Evolutionary conservation across 2,888 invertebrate species (phyloP), one percentile per base, ranked within the genome.

Genomic region (Parapristionchus giblindavisi): DNA sequence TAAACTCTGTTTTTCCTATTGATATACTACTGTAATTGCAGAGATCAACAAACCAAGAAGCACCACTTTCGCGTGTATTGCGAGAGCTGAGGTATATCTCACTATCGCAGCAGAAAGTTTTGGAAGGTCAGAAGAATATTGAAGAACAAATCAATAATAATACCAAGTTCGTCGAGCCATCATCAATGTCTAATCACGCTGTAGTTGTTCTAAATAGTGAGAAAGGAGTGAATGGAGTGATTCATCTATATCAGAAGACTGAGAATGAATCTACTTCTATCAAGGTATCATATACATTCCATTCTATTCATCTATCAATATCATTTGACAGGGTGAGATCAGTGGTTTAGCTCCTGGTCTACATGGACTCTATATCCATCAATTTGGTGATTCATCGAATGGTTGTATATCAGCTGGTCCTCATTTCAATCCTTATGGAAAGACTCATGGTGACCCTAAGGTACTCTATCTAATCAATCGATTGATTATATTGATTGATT

Each of bases 381-480:
- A 87, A 70, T 87, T 78, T 60, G 86, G 86, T 34, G 88, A 88
- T 68, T 78, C 80, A 8, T 87, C 85, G 11, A 84, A 87, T 75
- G 88, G 88, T 54, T 89, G 89, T 79, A 77, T 79, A 63, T 81
- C 85, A 5, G 88, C 89, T 61, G n/a, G n/a, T n/a, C 85, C 87
- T 21, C 89, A 89, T 79, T 89, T 85, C 85, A 89, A 89, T 78
- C 89, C 89, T 5, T 83, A 81, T 75, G 81, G 81, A 27, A 84
- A 85, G 75, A 85, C 84, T 0, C 89, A 89, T 77, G 89, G 87
- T 5, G 88, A 85, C 38, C 88, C 88, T 11, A 72, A 77, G 48
- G 86, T 85, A 61, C 14, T 38, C 8, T 6, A 68, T 3, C 0
- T 14, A 14, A 32, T 32, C 14, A 36, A 61, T 17, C 24, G n/a